Percentiles rank a stretch among this genome's conserved stretches.
phyloP scores from a whole-genome alignment of 1,140 invertebrate species.

The Sarcophaga peregrina region DNA sequence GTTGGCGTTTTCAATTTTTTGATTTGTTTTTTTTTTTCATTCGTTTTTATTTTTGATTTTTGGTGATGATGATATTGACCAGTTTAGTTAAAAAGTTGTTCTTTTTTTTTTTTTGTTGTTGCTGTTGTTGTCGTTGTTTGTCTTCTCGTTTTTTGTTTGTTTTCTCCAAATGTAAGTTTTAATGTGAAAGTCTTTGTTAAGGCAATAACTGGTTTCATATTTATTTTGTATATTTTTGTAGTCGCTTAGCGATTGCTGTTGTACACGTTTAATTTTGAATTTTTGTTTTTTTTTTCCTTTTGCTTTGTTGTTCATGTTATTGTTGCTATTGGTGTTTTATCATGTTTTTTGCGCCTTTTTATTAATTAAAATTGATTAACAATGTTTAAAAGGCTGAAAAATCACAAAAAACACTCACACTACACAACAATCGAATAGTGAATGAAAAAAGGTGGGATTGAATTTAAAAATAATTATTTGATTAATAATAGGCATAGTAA shows the following conservation, averaged over 20 bases:
- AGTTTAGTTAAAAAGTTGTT: background rate
- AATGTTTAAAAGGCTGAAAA: background rate
- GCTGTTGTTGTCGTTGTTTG: background rate
- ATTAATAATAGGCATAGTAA: too few species aligned
- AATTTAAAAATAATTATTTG: too few species aligned
- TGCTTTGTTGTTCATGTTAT: background rate
- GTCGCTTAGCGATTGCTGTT: too few species aligned
- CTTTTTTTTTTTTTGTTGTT: too few species aligned
- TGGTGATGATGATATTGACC: background rate
- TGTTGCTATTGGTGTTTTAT: background rate
- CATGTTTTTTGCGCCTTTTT: background rate
- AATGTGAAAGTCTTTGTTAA: constrained; percentile 25
- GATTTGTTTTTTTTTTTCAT: background rate
- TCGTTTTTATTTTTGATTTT: background rate
- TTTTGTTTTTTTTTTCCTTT: background rate
- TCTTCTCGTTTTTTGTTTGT: background rate
- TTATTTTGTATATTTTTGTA: too few species aligned
- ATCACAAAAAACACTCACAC: too few species aligned
- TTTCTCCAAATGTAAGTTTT: background rate
- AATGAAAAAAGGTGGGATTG: too few species aligned
- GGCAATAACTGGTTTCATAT: constrained; percentile 1
- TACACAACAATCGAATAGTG: too few species aligned
- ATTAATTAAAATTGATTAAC: constrained; percentile 16
- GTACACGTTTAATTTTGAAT: too few species aligned
- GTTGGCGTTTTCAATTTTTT: background rate